Conservation (phyloP, 2,113 vertebrate genomes). For the Pseudonaja textilis region DNA sequence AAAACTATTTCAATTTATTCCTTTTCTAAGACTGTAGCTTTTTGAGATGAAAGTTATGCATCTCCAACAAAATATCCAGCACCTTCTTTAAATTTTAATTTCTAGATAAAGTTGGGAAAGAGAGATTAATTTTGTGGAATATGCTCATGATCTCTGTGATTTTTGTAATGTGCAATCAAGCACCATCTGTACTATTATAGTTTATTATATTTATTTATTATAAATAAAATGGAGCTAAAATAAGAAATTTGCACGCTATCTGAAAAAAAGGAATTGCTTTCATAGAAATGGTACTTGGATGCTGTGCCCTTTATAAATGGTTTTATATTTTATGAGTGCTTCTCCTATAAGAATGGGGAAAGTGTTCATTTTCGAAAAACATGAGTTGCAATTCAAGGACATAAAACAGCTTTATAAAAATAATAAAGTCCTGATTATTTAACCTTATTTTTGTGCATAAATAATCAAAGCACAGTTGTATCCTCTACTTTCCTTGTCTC, state of each 20-base stretch:
- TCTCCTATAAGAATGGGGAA: neutral
- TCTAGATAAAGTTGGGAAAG: neutral
- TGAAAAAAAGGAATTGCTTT: neutral
- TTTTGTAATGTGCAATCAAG: neutral
- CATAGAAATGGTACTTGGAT: neutral
- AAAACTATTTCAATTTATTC: neutral
- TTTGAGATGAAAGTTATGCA: neutral
- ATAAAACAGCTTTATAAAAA: neutral
- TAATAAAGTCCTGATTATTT: slow-evolving; percentile 1
- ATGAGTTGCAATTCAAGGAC: neutral
- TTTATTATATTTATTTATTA: neutral
- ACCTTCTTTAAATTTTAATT: neutral
- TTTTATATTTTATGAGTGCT: neutral
- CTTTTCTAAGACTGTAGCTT: neutral
- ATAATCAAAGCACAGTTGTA: neutral
- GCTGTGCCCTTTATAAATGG: slow-evolving; percentile 18
- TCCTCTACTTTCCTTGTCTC: neutral
- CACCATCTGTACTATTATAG: neutral
- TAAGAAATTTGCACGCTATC: neutral
- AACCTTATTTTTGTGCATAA: neutral
- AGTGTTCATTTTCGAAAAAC: neutral
- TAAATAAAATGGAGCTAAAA: neutral
- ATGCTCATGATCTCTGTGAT: neutral
- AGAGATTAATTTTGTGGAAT: neutral
- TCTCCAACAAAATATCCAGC: neutral